Evolutionary conservation across 2,888 invertebrate species (phyloP).

Genomic region (Aproaerema taeniolella): DNA sequence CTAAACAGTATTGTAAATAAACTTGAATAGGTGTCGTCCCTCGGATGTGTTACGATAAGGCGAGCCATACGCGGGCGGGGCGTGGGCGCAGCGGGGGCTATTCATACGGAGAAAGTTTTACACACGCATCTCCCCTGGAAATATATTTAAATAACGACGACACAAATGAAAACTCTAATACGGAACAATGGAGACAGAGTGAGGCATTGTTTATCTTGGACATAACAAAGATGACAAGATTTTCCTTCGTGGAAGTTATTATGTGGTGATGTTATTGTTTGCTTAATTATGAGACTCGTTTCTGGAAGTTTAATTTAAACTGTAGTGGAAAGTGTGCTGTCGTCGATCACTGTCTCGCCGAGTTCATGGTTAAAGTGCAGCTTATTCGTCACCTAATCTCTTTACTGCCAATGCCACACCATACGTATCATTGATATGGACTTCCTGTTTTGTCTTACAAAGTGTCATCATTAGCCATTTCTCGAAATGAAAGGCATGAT

Average conservation of each 20-base stretch:
- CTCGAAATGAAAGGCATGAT: too few relatives aligned
- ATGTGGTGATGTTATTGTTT: constrained; percentile 17
- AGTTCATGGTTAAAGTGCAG: too few relatives aligned
- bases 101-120: constrained; percentile 32
- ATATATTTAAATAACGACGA: constrained; percentile 19
- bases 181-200: constrained; percentile 18
- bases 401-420: too few relatives aligned
- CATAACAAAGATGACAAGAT: constrained; percentile 20
- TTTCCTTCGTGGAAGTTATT: constrained; percentile 21
- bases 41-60: constrained; percentile 9
- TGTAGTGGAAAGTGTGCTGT: constrained; percentile 7
- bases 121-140: constrained; percentile 17
- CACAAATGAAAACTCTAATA: constrained; percentile 19
- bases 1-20: constrained; percentile 12
- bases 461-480: too few relatives aligned
- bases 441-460: too few relatives aligned
- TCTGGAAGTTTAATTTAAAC: not conserved
- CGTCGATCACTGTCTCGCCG: constrained; percentile 14
- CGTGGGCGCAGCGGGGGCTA: constrained; percentile 24
- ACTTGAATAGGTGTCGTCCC: constrained; percentile 7
- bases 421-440: too few relatives aligned
- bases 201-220: constrained; percentile 24
- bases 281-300: constrained; percentile 1
- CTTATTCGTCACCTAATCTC: too few relatives aligned
- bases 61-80: constrained; percentile 16